Evolutionary conservation across 2,888 invertebrate species (phyloP), one percentile per base, ranked within the genome.

Genomic region (Cecidostiba fungosa): DNA sequence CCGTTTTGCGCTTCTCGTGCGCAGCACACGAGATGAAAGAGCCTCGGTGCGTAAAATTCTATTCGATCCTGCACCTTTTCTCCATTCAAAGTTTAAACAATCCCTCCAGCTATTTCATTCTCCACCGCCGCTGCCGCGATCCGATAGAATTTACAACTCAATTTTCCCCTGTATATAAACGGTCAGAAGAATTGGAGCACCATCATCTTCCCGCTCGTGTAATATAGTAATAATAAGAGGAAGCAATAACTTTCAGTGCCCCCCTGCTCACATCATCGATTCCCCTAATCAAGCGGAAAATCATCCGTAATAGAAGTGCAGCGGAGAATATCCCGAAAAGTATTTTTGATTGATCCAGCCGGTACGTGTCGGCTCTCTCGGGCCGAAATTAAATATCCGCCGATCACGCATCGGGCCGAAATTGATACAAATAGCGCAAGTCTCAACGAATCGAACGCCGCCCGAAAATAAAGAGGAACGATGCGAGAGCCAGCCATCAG

Each of bases 381-480:
- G 32, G n/a, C 50, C 23, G 50, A 79, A 79, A 84, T 87, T 16
- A 74, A 84, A 83, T 69, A 66, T 78, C 78, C 70, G 78, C 19
- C 36, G 50, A 77, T 77, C 77, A 50, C 77, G 66, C 82, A 47
- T 39, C 16, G 54, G 19, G 32, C 32, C 29, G 47, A 73, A 82
- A 85, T 82, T 85, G 82, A 85, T 85, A 85, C 69, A 62, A 82
- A 85, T 85, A 29, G 73, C 77, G 77, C 77, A 77, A 79, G 62
- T 32, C 72, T 36, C 50, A 36, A 26, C n/a, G 81, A 72, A 81
- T 66, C 76, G 79, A 54, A 66, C 47, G 54, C 26, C 0, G 54
- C 14, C 32, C 23, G 32, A 32, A 72, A 77, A 81, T 80, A 77
- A 54, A 85, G 43, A 76, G 69, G 19, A 54, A 85, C 77, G 81